phyloP scores from a whole-genome alignment of 2,113 vertebrate species.

The Oreotrochilus melanogaster region DNA sequence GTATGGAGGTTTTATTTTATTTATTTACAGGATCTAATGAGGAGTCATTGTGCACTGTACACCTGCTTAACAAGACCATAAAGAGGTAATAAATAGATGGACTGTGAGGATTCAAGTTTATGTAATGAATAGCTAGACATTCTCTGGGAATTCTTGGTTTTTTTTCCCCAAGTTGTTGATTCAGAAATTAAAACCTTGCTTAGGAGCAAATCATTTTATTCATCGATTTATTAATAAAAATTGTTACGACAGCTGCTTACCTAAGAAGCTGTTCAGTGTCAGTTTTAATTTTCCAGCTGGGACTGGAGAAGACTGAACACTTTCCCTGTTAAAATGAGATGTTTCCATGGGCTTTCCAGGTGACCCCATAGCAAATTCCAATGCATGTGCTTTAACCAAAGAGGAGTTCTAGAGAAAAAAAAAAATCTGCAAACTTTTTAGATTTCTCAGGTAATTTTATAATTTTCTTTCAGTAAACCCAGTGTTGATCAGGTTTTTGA shows the following conservation, averaged over 20 bases:
- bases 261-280: conserved; percentile 7
- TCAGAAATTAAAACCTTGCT: background rate
- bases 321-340: background rate
- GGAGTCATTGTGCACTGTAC: background rate
- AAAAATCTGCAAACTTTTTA: background rate
- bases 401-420: background rate
- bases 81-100: background rate
- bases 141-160: background rate
- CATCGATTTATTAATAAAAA: conserved; percentile 27
- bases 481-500: background rate
- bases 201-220: background rate
- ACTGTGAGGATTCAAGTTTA: background rate
- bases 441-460: background rate
- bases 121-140: background rate
- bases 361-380: background rate
- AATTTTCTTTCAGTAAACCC: background rate
- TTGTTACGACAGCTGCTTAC: background rate
- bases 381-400: background rate
- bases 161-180: background rate
- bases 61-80: background rate
- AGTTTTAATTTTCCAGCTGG: background rate
- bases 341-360: background rate
- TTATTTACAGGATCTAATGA: background rate
- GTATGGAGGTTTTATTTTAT: background rate
- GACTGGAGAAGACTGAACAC: background rate